These are phyloP conservation scores for Aporrectodea caliginosa DNA, from an alignment of 1,140 invertebrate species.

Conservation along the genomic window DNA sequence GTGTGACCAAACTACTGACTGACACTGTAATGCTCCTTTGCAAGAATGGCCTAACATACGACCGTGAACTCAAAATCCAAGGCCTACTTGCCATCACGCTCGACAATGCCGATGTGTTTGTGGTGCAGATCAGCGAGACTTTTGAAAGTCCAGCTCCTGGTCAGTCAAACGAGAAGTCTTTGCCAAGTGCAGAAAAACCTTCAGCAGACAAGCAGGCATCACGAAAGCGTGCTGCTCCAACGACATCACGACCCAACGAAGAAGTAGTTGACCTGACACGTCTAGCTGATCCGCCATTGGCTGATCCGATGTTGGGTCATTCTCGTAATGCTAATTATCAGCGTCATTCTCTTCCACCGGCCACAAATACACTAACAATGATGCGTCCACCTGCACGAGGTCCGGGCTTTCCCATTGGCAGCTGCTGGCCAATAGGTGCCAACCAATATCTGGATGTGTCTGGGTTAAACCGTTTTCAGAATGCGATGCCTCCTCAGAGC, in stretches of 20 bases:
- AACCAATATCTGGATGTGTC: not conserved
- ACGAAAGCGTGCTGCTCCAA: not conserved
- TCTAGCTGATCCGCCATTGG: not conserved
- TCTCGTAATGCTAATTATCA: not conserved
- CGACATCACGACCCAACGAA: not conserved
- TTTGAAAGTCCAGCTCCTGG: not conserved
- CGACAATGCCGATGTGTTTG: not conserved
- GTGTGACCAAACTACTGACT: not conserved
- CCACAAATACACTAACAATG: not conserved
- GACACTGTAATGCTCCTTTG: conserved; percentile 1
- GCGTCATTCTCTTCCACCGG: not conserved
- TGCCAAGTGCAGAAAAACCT: not conserved
- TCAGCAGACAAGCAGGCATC: not conserved
- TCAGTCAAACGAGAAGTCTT: not conserved
- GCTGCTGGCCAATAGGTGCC: not conserved
- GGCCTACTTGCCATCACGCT: conserved; percentile 1
- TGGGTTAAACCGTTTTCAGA: not conserved
- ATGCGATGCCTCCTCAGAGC: not conserved
- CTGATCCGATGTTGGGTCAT: not conserved
- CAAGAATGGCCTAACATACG: conserved; percentile 10
- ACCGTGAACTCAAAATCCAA: not conserved
- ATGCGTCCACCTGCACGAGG: not conserved
- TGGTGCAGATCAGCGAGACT: not conserved
- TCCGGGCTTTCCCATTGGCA: not conserved
- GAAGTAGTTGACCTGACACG: conserved; percentile 5